Evolutionary conservation across 2,113 vertebrate species (phyloP), one percentile per base, ranked within the genome.

Genomic region (Tachysurus vachellii): DNA sequence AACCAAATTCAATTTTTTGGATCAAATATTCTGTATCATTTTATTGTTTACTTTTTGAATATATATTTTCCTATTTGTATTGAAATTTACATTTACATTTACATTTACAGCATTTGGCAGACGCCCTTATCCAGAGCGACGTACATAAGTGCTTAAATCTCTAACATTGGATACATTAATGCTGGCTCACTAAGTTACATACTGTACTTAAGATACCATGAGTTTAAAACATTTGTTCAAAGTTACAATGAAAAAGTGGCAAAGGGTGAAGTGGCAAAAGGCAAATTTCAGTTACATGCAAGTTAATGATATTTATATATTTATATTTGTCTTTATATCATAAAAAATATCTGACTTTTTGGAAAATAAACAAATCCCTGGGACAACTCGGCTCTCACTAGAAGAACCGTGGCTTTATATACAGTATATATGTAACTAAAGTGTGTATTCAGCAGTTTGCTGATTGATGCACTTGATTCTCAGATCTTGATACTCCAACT

Each of bases 401-500:
- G 9, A 75, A 75, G 71, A 75, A 5, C 21, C 21, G 53, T 76
- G 73, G 54, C 77, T 36, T 80, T 31, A 31, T 57, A 42, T 76
- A 26, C 44, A 62, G 7, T 82, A 28, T 14, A 36, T 21, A 70
- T 17, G 83, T 85, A 44, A 62, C n/a, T 71, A 17, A 59, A 19
- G 47, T 70, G 61, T 85, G 42, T 80, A 71, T 77, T 62, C 21
- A 84, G 61, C 80, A 76, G 85, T 80, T 53, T 54, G 42, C 13
- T 21, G 54, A 71, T 77, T 80, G 21, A 70, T 83, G 75, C 80
- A 36, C n/a, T 59, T 36, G 21, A 68, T 80, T 76, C 62, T 88
- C 84, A 85, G 81, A 86, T 86, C 81, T 77, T 82, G 61, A 66
- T 28, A 81, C 62, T 80, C 50, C n/a, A 87, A 81, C 68, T 85